phyloP scores from a whole-genome alignment of 2,797 vertebrate species.

The Salmo trutta region DNA sequence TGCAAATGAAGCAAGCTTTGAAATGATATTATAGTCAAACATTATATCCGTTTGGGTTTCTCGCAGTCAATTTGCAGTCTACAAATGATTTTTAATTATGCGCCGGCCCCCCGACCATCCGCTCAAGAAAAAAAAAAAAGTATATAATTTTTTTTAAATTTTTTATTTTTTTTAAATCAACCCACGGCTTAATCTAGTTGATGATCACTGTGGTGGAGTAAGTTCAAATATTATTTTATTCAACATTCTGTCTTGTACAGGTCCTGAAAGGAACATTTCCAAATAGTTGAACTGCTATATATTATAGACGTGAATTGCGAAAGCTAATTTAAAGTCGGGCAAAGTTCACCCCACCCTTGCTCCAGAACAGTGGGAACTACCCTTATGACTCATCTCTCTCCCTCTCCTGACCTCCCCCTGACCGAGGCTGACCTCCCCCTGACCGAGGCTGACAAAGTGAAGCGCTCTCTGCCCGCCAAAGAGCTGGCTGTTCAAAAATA shows the following conservation, averaged over 20 bases:
- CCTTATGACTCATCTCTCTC: neutral
- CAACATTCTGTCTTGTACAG: neutral
- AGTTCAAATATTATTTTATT: neutral
- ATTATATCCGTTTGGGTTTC: too few relatives aligned
- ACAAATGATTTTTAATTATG: too few relatives aligned
- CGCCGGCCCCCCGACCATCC: too few relatives aligned
- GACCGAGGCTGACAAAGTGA: slow-evolving; percentile 1
- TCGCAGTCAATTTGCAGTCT: too few relatives aligned
- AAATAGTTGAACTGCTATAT: neutral
- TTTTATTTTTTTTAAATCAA: too few relatives aligned
- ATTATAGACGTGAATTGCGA: neutral
- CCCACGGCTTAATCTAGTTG: too few relatives aligned
- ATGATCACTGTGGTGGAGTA: neutral
- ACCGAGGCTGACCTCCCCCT: neutral
- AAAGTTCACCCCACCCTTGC: neutral
- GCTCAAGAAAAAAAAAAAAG: too few relatives aligned
- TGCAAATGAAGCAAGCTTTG: too few relatives aligned
- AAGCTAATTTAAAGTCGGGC: neutral
- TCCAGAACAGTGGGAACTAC: neutral
- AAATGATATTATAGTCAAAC: too few relatives aligned
- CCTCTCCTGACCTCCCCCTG: too few relatives aligned
- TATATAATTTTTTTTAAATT: too few relatives aligned
- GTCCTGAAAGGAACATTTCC: neutral
- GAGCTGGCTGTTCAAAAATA: slow-evolving; percentile 16
- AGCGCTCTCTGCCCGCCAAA: neutral